A percentile compares a stretch with the other conserved stretches of the same genome.
These are phyloP conservation scores for Reticulitermes speratus DNA, from an alignment of 1,140 invertebrate genomes.

Conservation along the genomic window DNA sequence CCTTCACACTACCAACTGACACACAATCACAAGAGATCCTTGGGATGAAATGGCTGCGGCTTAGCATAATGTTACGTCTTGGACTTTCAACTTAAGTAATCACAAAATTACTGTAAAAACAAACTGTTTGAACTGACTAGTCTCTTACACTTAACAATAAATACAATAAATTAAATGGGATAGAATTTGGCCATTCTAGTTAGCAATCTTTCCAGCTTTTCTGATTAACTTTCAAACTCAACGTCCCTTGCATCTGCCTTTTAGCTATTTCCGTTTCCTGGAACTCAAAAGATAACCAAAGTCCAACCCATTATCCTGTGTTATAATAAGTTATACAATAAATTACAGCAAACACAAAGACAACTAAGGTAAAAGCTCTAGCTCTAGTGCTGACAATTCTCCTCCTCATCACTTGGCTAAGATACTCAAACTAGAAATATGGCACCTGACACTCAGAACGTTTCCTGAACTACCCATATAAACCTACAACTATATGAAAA, in stretches of 20 bases:
- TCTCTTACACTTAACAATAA: conserved; percentile 38
- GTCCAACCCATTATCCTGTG: conserved; percentile 40
- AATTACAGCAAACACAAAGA: conserved; percentile 41
- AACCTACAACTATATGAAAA: conserved; percentile 39
- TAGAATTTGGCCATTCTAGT: conserved; percentile 44
- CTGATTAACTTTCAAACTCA: conserved; percentile 33
- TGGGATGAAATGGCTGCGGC: conserved; percentile 38
- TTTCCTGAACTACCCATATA: conserved; percentile 37
- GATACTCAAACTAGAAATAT: conserved; percentile 36
- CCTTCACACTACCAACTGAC: conserved; percentile 34
- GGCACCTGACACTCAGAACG: conserved; percentile 36
- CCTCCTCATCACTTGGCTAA: conserved; percentile 31
- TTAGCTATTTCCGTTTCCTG: conserved; percentile 33
- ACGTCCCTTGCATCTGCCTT: conserved; percentile 35
- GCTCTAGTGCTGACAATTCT: conserved; percentile 35
- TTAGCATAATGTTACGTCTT: conserved; percentile 35
- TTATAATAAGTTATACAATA: conserved; percentile 39
- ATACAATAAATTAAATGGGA: conserved; percentile 40
- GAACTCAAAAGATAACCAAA: conserved; percentile 41
- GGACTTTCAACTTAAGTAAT: conserved; percentile 35
- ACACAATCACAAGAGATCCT: conserved; percentile 37
- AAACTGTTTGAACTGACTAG: conserved; percentile 37
- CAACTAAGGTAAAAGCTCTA: conserved; percentile 40
- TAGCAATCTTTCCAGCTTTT: conserved; percentile 38
- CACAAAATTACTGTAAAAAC: conserved; percentile 39